A percentile compares a stretch with the other conserved stretches of the same genome.
Evolutionary conservation across 2,797 vertebrate species (phyloP).

Genomic region (Tolypeutes matacus): DNA sequence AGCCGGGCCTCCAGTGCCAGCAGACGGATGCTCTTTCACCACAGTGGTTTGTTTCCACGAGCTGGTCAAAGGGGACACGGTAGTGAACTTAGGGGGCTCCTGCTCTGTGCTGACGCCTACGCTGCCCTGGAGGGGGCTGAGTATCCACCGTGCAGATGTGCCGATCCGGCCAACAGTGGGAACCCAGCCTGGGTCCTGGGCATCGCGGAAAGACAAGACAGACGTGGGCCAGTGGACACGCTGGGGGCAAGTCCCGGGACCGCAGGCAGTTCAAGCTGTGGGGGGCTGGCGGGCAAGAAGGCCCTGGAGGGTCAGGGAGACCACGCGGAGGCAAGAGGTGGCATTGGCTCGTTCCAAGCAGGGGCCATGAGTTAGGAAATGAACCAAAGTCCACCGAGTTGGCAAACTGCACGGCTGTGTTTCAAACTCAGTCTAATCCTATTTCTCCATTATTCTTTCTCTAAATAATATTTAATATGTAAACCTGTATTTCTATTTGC

Average conservation of each 20-base stretch:
- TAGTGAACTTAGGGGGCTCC: background rate
- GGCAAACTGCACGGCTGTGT: background rate
- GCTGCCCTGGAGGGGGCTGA: background rate
- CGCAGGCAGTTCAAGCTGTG: background rate
- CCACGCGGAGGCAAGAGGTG: background rate
- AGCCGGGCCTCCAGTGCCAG: background rate
- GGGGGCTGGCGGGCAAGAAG: no score
- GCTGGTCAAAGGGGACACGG: background rate
- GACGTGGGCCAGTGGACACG: rapidly evolving
- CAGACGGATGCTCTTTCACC: background rate
- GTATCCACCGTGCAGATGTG: background rate
- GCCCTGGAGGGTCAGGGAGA: no score
- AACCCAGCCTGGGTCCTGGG: background rate
- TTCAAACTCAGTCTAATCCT: background rate
- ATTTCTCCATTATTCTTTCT: background rate
- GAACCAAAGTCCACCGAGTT: background rate
- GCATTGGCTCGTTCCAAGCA: background rate
- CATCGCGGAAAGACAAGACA: background rate
- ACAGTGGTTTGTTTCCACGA: background rate
- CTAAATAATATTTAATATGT: background rate
- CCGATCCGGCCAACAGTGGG: background rate
- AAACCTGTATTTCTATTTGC: background rate
- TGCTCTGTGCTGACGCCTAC: background rate
- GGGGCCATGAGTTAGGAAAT: background rate
- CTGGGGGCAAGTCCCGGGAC: background rate